phyloP scores from a whole-genome alignment of 1,140 invertebrate species.

The Adoxophyes honmai region DNA sequence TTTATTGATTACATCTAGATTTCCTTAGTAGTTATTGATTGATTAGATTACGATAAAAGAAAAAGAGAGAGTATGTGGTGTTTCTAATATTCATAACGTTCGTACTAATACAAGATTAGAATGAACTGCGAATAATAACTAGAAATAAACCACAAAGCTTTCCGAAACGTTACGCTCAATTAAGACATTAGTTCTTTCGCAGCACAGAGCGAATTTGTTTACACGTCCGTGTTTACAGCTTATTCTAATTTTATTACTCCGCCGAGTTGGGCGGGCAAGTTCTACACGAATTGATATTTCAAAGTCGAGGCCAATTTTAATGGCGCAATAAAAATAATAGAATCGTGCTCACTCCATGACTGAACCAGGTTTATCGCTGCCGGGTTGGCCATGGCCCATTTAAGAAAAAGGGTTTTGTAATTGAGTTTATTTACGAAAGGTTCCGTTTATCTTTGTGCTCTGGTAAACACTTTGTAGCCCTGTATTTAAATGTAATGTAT shows the following conservation, averaged over 20 bases:
- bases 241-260: constrained; percentile 6
- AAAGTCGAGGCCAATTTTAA: constrained; percentile 4
- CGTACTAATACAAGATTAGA: no score
- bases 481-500: no score
- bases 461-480: no score
- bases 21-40: no score
- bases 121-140: no score
- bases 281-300: constrained; percentile 10
- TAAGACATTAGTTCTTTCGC: not conserved
- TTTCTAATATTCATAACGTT: no score
- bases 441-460: no score
- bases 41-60: no score
- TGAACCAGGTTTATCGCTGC: constrained; percentile 1
- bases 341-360: not conserved
- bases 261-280: not conserved
- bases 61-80: no score
- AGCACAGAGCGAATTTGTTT: not conserved
- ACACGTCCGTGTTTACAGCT: constrained; percentile 13
- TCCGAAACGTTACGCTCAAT: not conserved
- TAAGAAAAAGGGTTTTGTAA: not conserved
- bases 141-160: not conserved
- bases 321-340: constrained; percentile 8
- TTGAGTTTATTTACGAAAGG: no score
- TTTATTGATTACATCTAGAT: no score
- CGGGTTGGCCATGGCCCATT: not conserved